Evolutionary conservation across 1,140 invertebrate genomes (phyloP).

Genomic region (Chlorops oryzae): DNA sequence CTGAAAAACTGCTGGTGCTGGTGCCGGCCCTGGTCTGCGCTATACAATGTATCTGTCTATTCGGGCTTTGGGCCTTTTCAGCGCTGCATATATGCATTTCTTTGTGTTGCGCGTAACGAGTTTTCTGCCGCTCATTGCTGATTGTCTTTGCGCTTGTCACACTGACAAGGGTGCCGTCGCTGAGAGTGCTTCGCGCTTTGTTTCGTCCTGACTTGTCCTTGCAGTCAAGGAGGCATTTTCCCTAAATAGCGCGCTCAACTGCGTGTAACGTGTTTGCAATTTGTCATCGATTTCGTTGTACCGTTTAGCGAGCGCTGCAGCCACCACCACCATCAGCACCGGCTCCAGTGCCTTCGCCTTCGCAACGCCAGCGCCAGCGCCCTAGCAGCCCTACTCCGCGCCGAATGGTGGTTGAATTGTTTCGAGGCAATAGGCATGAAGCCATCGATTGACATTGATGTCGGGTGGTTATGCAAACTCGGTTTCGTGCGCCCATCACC

Average conservation of each 20-base stretch:
- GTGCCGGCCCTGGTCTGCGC: too few relatives aligned
- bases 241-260: constrained; percentile 36
- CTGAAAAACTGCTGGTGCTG: too few relatives aligned
- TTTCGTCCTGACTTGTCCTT: constrained; percentile 25
- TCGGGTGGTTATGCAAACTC: background rate
- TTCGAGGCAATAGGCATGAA: too few relatives aligned
- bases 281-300: constrained; percentile 48
- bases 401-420: too few relatives aligned
- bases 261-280: constrained; percentile 49
- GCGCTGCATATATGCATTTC: too few relatives aligned
- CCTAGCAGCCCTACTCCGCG: too few relatives aligned
- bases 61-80: too few relatives aligned
- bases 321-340: constrained; percentile 11
- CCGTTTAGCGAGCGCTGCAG: constrained; percentile 18
- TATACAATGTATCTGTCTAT: too few relatives aligned
- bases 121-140: too few relatives aligned
- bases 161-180: constrained; percentile 6
- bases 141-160: too few relatives aligned
- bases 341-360: constrained; percentile 15
- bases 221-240: background rate
- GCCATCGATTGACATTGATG: too few relatives aligned
- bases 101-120: too few relatives aligned
- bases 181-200: constrained; percentile 21
- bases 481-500: background rate
- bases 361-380: background rate